Conservation (phyloP, 2,113 vertebrate genomes). For the Chunga burmeisteri region DNA sequence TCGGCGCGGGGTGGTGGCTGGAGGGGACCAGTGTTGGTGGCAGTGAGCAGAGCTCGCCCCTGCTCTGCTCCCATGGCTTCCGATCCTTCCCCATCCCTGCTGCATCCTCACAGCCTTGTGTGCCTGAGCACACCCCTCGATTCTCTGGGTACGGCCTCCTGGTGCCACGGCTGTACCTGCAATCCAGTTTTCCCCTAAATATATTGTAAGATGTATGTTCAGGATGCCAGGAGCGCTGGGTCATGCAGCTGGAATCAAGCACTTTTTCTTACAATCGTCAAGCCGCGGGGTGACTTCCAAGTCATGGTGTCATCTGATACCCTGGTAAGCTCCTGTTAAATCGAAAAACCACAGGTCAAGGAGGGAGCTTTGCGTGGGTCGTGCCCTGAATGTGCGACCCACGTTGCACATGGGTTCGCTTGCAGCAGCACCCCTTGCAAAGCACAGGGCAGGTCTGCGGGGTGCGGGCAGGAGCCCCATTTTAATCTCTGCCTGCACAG, state of each 20-base stretch:
- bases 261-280: background rate
- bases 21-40: background rate
- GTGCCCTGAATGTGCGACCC: background rate
- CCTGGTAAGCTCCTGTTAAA: background rate
- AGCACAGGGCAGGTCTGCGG: accelerated
- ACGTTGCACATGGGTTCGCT: accelerated
- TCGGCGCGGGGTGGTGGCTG: accelerated
- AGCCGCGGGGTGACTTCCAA: background rate
- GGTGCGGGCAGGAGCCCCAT: background rate
- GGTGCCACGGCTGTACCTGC: background rate
- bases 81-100: background rate
- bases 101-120: accelerated
- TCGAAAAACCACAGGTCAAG: background rate
- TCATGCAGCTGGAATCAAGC: background rate
- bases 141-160: background rate
- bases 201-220: background rate
- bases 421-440: background rate
- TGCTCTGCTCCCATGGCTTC: accelerated
- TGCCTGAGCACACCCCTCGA: background rate
- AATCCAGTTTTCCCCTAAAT: background rate
- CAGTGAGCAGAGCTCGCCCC: background rate
- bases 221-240: background rate
- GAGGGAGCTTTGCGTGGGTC: background rate
- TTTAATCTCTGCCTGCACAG: background rate
- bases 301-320: background rate